Evolutionary conservation across 2,797 vertebrate genomes (phyloP).

Genomic region (Spondyliosoma cantharus): DNA sequence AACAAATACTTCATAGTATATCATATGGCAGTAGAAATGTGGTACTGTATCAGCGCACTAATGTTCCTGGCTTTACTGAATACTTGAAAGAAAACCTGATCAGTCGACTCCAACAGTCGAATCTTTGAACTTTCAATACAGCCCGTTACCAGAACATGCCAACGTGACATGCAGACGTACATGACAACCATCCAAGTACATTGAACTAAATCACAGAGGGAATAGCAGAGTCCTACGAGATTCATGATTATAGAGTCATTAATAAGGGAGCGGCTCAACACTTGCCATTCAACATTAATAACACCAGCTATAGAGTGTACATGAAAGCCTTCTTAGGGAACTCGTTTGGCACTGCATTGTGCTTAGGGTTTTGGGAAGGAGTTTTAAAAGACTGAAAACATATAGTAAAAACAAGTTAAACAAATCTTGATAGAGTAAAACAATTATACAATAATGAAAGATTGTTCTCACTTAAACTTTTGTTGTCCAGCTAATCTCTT

Average conservation of each 20-base stretch:
- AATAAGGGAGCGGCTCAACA: constrained; percentile 39
- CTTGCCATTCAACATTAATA: constrained; percentile 41
- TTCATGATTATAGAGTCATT: constrained; percentile 32
- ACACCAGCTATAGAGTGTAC: constrained; percentile 11
- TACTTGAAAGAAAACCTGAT: constrained; percentile 21
- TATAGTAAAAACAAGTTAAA: background rate
- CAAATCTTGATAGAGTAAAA: background rate
- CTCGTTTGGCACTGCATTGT: background rate
- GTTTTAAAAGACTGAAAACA: background rate
- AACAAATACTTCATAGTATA: background rate
- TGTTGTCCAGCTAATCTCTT: background rate
- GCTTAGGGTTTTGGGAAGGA: background rate
- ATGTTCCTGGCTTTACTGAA: constrained; percentile 9
- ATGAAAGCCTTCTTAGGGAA: constrained; percentile 25
- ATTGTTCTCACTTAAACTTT: background rate
- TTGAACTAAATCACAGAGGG: constrained; percentile 33
- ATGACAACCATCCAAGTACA: constrained; percentile 37
- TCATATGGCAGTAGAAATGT: background rate
- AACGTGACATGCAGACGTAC: background rate
- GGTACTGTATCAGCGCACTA: background rate
- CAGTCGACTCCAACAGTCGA: constrained; percentile 12
- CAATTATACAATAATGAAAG: background rate
- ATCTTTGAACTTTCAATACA: constrained; percentile 36
- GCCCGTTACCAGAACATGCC: constrained; percentile 34
- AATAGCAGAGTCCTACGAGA: constrained; percentile 37